Percentiles rank a stretch among this genome's conserved stretches.
These are phyloP conservation scores for Busseola fusca DNA, from an alignment of 2,888 invertebrate species.

Conservation along the genomic window DNA sequence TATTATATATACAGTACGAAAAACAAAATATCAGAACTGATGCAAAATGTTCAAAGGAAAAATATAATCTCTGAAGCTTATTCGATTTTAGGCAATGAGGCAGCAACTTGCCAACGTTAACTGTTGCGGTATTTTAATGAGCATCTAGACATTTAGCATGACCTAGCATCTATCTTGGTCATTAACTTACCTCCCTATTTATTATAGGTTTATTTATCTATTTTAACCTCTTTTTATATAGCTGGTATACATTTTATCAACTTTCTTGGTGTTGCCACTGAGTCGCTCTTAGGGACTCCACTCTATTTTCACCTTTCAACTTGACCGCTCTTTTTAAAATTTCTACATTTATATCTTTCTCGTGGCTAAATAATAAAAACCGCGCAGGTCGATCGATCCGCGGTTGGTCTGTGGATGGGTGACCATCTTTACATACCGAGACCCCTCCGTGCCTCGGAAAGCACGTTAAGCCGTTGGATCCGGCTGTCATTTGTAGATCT, in stretches of 20 bases:
- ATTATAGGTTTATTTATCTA: neutral
- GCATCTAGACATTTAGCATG: constrained; percentile 7
- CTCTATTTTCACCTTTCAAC: neutral
- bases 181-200: neutral
- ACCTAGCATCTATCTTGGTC: neutral
- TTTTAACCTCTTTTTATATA: neutral
- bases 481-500: too few relatives aligned
- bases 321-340: neutral
- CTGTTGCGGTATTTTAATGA: constrained; percentile 27
- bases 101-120: constrained; percentile 14
- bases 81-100: constrained; percentile 18
- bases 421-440: too few relatives aligned
- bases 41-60: constrained; percentile 1
- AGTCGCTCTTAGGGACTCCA: too few relatives aligned
- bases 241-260: too few relatives aligned
- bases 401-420: too few relatives aligned
- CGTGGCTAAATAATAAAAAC: too few relatives aligned
- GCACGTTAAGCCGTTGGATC: too few relatives aligned
- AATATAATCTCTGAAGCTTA: constrained; percentile 1
- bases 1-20: neutral
- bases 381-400: too few relatives aligned
- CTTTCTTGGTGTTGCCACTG: neutral
- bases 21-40: neutral
- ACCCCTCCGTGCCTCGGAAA: too few relatives aligned
- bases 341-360: neutral